Conservation (phyloP, 2,888 invertebrate species). For the Peribatodes rhomboidaria region DNA sequence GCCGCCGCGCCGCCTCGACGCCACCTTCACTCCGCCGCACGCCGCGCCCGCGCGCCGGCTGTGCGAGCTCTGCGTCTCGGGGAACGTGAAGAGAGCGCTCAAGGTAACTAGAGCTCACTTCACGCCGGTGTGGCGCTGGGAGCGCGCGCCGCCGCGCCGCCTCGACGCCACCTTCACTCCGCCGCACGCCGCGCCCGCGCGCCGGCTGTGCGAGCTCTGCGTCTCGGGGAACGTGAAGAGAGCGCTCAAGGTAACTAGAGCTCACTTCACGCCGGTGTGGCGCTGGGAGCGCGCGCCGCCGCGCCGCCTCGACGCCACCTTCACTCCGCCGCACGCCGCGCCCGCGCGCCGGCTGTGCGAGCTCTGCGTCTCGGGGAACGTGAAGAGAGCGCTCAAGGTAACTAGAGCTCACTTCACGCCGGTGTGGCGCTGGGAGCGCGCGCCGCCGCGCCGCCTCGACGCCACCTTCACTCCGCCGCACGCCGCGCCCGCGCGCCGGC, state of each 20-base stretch:
- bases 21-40: constrained; percentile 71
- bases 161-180: constrained; percentile 75
- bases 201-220: constrained; percentile 99
- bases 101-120: constrained; percentile 88
- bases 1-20: constrained; percentile 68
- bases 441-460: constrained; percentile 67
- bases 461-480: constrained; percentile 73
- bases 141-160: constrained; percentile 87
- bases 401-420: constrained; percentile 93
- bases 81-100: constrained; percentile 98
- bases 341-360: constrained; percentile 96
- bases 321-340: constrained; percentile 66
- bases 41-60: constrained; percentile 90
- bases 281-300: constrained; percentile 94
- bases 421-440: constrained; percentile 99
- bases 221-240: constrained; percentile 99
- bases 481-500: constrained; percentile 88
- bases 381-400: constrained; percentile 95
- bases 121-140: constrained; percentile 99
- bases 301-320: constrained; percentile 74
- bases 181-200: constrained; percentile 71
- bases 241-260: constrained; percentile 88
- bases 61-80: constrained; percentile 99
- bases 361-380: constrained; percentile 98
- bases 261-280: constrained; percentile 98